Conservation (phyloP, 2,113 vertebrate genomes). For the Triplophysa dalaica region DNA sequence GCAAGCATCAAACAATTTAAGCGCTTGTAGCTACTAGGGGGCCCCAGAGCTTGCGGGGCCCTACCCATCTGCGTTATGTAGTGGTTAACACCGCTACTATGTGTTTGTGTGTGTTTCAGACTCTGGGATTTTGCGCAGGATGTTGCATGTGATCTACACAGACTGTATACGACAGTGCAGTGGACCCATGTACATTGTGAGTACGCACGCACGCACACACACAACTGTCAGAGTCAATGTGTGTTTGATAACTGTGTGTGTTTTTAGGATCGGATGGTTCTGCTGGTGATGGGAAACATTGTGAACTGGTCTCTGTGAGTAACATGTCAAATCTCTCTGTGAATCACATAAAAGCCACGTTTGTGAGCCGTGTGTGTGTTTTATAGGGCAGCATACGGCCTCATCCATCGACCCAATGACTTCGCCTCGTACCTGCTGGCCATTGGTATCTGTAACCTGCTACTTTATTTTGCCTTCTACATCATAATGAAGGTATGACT, state of each 20-base stretch:
- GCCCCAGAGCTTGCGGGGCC: too few species aligned
- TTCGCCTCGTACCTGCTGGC: constrained; percentile 96
- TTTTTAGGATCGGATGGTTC: constrained; percentile 90
- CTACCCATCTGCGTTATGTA: too few species aligned
- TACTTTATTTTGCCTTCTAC: constrained; percentile 98
- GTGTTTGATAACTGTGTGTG: constrained; percentile 28
- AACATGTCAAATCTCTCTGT: not conserved
- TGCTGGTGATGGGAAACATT: constrained; percentile 95
- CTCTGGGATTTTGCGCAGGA: constrained; percentile 83
- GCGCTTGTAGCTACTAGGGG: too few species aligned
- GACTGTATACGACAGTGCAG: constrained; percentile 94
- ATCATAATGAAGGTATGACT: constrained; percentile 95
- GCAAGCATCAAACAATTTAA: too few species aligned
- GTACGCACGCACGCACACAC: constrained; percentile 51
- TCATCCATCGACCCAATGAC: constrained; percentile 90
- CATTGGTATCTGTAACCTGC: constrained; percentile 97
- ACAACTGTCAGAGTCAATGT: not conserved
- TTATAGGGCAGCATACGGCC: constrained; percentile 87
- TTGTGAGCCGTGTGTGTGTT: not conserved
- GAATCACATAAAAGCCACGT: not conserved
- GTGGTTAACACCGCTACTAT: too few species aligned
- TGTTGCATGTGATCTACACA: constrained; percentile 88
- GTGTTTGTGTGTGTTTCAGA: constrained; percentile 71
- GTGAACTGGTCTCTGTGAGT: constrained; percentile 98
- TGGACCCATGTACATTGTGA: constrained; percentile 95